These are phyloP conservation scores for Sebastes vulpes DNA, from an alignment of 2,797 vertebrate species.

Conservation along the genomic window DNA sequence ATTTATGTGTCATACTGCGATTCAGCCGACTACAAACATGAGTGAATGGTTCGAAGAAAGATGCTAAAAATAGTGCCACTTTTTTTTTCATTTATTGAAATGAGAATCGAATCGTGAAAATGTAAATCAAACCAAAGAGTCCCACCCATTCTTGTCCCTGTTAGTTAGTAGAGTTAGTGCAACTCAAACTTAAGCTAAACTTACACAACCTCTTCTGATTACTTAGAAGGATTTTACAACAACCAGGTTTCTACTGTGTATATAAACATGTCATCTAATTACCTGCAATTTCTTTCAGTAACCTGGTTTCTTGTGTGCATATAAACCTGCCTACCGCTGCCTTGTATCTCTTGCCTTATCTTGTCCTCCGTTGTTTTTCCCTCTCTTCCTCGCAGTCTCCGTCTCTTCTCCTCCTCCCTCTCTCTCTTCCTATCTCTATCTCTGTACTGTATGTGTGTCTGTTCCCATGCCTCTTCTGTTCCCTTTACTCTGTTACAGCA, in stretches of 20 bases:
- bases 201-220: not conserved
- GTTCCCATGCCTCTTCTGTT: constrained; percentile 53
- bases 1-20: not conserved
- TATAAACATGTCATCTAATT: not conserved
- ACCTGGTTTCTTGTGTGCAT: not conserved
- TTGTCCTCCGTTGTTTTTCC: constrained; percentile 4
- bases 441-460: constrained; percentile 29
- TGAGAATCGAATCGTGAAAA: not conserved
- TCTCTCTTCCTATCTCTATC: constrained; percentile 18
- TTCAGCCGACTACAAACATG: constrained; percentile 1
- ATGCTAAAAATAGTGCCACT: not conserved
- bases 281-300: constrained; percentile 11
- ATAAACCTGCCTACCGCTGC: not conserved
- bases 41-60: not conserved
- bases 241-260: not conserved
- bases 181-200: not conserved
- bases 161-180: not conserved
- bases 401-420: constrained; percentile 31
- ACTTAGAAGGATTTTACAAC: not conserved
- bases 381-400: constrained; percentile 17
- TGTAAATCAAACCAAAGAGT: not conserved
- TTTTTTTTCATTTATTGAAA: not conserved
- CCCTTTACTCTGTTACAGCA: constrained; percentile 53
- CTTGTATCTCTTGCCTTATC: constrained; percentile 15
- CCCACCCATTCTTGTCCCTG: not conserved